A percentile compares a stretch with the other conserved stretches of the same genome.
These are phyloP conservation scores for Alsophila aescularia DNA, from an alignment of 2,888 invertebrate genomes.

Conservation along the genomic window DNA sequence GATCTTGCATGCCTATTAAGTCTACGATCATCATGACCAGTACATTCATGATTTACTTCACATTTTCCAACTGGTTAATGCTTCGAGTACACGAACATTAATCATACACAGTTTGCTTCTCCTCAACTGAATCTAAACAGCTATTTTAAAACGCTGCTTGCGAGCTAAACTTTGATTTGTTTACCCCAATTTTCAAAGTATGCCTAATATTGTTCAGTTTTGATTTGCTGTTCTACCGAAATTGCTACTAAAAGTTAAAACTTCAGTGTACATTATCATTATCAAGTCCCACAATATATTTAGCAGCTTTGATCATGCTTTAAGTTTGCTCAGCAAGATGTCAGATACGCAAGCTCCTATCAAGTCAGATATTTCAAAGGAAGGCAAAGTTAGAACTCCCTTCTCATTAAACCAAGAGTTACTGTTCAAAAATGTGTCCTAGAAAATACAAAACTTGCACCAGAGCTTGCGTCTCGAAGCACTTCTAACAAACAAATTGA, in stretches of 20 bases:
- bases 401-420: neutral
- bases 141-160: conserved; percentile 16
- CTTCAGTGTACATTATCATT: conserved; percentile 1
- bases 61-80: conserved; percentile 14
- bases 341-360: conserved; percentile 8
- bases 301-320: conserved; percentile 6
- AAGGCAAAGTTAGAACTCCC: no score
- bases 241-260: neutral
- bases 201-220: neutral
- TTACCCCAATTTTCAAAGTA: neutral
- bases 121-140: conserved; percentile 14
- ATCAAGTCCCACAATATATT: neutral
- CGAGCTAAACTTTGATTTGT: conserved; percentile 2
- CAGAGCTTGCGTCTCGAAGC: conserved; percentile 5
- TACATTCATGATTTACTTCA: conserved; percentile 29
- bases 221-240: neutral
- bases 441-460: neutral
- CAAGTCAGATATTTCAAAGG: neutral
- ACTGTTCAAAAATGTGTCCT: neutral
- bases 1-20: conserved; percentile 7
- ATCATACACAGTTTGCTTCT: conserved; percentile 18
- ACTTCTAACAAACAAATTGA: neutral
- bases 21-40: conserved; percentile 27
- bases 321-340: neutral
- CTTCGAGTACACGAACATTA: conserved; percentile 29